These are phyloP conservation scores for Physeter macrocephalus DNA, from an alignment of 2,113 vertebrate species.

Conservation along the genomic window DNA sequence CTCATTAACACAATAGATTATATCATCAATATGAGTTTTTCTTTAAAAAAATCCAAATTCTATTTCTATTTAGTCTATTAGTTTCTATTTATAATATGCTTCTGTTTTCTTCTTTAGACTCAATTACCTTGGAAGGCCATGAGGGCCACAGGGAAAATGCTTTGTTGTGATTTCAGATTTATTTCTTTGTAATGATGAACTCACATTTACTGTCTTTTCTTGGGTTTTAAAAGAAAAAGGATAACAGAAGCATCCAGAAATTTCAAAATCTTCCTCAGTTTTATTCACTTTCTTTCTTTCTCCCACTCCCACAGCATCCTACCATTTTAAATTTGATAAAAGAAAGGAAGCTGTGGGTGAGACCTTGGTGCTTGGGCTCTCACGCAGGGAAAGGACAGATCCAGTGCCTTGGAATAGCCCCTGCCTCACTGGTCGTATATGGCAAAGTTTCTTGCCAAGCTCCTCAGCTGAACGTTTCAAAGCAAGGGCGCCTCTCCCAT, in stretches of 20 bases:
- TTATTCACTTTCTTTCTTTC: not conserved
- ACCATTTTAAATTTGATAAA: not conserved
- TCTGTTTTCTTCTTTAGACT: not conserved
- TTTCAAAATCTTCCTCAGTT: not conserved
- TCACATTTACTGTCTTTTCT: not conserved
- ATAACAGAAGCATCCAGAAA: not conserved
- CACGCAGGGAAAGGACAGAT: not conserved
- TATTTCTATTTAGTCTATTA: not conserved
- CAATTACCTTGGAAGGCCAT: not conserved
- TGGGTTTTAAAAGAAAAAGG: not conserved
- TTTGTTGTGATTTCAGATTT: not conserved
- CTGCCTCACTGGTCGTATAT: slow-evolving; percentile 74
- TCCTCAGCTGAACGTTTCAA: slow-evolving; percentile 86
- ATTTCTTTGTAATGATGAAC: not conserved
- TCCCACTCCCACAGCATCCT: not conserved
- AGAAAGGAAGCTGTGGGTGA: not conserved
- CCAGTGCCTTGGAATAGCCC: not conserved
- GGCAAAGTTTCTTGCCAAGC: slow-evolving; percentile 89
- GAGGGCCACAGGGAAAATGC: not conserved
- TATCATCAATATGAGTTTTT: not conserved
- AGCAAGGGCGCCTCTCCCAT: slow-evolving; percentile 80
- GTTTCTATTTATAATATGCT: not conserved
- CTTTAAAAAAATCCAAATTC: not conserved
- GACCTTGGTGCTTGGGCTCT: not conserved
- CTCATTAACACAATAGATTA: not conserved